These are phyloP conservation scores for Hypotaenidia philippensis DNA, from an alignment of 2,797 vertebrate species.

Conservation along the genomic window DNA sequence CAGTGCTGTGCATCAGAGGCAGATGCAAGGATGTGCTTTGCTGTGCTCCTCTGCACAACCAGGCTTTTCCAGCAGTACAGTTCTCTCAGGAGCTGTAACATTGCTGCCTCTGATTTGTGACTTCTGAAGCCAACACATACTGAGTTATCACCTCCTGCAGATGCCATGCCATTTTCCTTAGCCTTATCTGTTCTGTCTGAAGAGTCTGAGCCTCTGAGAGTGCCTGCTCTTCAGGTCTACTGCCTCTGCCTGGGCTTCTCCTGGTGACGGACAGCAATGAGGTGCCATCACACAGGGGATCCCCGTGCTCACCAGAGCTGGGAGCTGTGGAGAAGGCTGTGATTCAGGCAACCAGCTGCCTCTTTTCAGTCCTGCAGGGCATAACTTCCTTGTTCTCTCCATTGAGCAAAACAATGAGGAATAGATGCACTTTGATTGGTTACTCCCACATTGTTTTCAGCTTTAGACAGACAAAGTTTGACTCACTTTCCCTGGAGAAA, in stretches of 20 bases:
- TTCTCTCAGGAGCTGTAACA: not conserved
- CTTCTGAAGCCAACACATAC: not conserved
- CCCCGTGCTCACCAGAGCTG: not conserved
- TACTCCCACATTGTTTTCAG: not conserved
- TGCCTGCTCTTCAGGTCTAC: not conserved
- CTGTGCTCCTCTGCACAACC: not conserved
- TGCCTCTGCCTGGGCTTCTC: not conserved
- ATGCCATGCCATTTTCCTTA: not conserved
- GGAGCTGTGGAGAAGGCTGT: not conserved
- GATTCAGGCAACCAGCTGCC: not conserved
- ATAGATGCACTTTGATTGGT: not conserved
- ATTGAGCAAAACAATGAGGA: not conserved
- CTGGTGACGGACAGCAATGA: fast-evolving
- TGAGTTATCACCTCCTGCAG: not conserved
- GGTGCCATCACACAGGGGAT: fast-evolving
- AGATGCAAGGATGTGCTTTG: not conserved
- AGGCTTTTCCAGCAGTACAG: not conserved
- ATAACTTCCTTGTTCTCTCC: not conserved
- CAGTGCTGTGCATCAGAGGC: not conserved
- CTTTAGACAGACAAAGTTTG: not conserved
- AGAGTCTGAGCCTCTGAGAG: not conserved
- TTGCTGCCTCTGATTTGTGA: not conserved
- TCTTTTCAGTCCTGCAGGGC: not conserved
- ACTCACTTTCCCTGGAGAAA: not conserved
- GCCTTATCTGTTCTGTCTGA: fast-evolving